A percentile compares a stretch with the other conserved stretches of the same genome.
phyloP scores from a whole-genome alignment of 2,113 vertebrate species.

The Cynocephalus volans region DNA sequence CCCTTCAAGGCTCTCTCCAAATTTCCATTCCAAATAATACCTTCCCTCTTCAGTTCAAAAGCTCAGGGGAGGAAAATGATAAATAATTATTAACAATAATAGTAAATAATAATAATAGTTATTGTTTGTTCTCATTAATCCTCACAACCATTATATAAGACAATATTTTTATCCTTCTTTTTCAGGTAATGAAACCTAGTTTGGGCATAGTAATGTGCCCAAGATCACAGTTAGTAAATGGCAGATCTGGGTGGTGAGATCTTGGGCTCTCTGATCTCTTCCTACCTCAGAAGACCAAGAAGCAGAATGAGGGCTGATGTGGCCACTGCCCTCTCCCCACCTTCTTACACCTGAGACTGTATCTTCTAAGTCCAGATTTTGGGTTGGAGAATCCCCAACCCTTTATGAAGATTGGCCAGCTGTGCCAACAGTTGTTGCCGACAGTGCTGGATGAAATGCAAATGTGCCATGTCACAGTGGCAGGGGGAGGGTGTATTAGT shows the following conservation, averaged over 20 bases:
- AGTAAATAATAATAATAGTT: slow-evolving; percentile 14
- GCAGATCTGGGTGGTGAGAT: neutral
- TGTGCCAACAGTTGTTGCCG: neutral
- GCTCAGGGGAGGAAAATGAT: neutral
- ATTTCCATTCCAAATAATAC: slow-evolving; percentile 26
- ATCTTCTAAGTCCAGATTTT: neutral
- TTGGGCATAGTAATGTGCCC: neutral
- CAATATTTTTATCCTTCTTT: slow-evolving; percentile 14
- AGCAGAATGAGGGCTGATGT: neutral
- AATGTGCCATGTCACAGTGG: neutral
- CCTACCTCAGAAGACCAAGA: neutral
- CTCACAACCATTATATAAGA: neutral
- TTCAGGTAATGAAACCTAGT: neutral
- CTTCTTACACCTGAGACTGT: neutral
- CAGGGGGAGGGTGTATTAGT: neutral
- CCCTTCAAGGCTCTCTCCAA: neutral
- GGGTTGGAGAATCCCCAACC: neutral
- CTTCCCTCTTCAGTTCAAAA: slow-evolving; percentile 20
- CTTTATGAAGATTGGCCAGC: neutral
- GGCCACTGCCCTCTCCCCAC: neutral
- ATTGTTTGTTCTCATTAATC: neutral
- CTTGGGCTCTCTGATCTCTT: neutral
- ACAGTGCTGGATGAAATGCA: neutral
- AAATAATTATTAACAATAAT: neutral
- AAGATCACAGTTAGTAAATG: neutral